Percentiles rank a stretch among this genome's conserved stretches.
These are phyloP conservation scores for Rhodophaea formosa DNA, from an alignment of 2,888 invertebrate species.

Conservation along the genomic window DNA sequence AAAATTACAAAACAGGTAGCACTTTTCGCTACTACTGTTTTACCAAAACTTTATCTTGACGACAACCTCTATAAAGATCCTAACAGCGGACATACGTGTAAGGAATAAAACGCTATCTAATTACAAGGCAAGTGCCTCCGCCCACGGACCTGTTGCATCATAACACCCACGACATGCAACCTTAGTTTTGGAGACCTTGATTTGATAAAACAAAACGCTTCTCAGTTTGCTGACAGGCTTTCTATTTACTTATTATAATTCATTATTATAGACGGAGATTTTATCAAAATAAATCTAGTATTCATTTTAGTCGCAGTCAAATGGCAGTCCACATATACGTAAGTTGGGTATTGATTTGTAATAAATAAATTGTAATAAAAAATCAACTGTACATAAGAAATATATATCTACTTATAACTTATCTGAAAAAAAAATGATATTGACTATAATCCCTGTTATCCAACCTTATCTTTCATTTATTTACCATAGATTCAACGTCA, in stretches of 20 bases:
- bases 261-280: too few relatives aligned
- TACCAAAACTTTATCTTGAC: not conserved
- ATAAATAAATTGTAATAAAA: too few relatives aligned
- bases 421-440: too few relatives aligned
- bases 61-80: not conserved
- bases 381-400: too few relatives aligned
- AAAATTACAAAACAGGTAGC: constrained; percentile 4
- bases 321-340: too few relatives aligned
- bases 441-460: not conserved
- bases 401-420: too few relatives aligned
- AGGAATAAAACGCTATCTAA: constrained; percentile 42
- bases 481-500: not conserved
- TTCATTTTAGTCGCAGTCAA: too few relatives aligned
- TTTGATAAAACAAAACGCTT: not conserved
- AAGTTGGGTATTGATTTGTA: too few relatives aligned
- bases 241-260: too few relatives aligned
- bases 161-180: constrained; percentile 38
- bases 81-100: constrained; percentile 25
- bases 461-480: constrained; percentile 1
- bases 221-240: not conserved
- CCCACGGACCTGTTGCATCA: constrained; percentile 38
- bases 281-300: too few relatives aligned
- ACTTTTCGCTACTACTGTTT: not conserved
- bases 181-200: constrained; percentile 34
- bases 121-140: constrained; percentile 35